Percentiles rank a stretch among this genome's conserved stretches.
phyloP scores from a whole-genome alignment of 2,797 vertebrate genomes.

The Mus spretus region DNA sequence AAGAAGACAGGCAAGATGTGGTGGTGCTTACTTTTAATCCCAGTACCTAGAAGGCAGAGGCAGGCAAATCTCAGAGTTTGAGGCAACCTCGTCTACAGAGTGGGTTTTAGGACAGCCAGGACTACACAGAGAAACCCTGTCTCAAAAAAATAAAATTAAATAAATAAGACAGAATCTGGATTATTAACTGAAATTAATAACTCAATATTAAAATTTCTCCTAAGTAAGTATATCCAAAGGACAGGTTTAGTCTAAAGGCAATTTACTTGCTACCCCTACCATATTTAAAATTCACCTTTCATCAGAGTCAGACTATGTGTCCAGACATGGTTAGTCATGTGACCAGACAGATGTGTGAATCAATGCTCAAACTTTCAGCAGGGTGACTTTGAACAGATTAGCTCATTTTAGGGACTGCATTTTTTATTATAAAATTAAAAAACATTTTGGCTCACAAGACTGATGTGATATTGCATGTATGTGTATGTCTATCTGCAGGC shows the following conservation, averaged over 20 bases:
- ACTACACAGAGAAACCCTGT: neutral
- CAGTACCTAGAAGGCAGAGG: neutral
- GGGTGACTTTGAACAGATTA: conserved; percentile 56
- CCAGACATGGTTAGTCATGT: no score
- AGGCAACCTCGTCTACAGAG: neutral
- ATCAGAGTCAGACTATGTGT: conserved; percentile 35
- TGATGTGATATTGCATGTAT: neutral
- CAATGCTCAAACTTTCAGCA: conserved; percentile 10
- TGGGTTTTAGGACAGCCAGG: neutral
- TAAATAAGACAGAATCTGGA: neutral
- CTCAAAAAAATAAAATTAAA: neutral
- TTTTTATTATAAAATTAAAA: conserved; percentile 46
- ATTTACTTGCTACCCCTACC: conserved; percentile 40
- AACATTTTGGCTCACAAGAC: conserved; percentile 28
- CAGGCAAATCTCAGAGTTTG: neutral
- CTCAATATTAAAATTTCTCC: conserved; percentile 17
- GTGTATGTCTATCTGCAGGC: neutral
- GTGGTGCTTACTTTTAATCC: neutral
- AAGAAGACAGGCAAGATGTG: neutral
- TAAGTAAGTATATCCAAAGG: conserved; percentile 53
- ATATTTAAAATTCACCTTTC: conserved; percentile 61
- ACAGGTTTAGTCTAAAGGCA: neutral
- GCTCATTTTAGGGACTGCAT: conserved; percentile 20
- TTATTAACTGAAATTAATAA: conserved; percentile 65
- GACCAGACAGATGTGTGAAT: conserved; percentile 40